These are phyloP conservation scores for Entelurus aequoreus DNA, from an alignment of 2,113 vertebrate species.

Conservation along the genomic window DNA sequence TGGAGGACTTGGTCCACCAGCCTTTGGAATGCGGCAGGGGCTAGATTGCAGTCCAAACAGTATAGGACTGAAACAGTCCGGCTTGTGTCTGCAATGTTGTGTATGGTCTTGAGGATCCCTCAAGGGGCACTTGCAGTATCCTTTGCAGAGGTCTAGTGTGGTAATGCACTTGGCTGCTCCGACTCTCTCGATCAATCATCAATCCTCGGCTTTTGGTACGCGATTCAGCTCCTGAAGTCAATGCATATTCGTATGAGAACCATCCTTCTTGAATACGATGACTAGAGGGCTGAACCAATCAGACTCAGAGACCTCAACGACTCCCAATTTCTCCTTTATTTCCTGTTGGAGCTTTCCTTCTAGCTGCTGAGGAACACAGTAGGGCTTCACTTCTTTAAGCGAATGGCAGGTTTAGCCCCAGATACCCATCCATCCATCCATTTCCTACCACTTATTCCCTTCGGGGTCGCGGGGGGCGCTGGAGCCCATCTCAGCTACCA, in stretches of 20 bases:
- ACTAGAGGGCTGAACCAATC: background rate
- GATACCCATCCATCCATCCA: too few species aligned
- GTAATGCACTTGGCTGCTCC: background rate
- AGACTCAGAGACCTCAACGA: background rate
- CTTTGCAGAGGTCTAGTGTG: background rate
- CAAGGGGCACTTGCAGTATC: background rate
- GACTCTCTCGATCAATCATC: background rate
- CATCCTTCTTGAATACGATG: background rate
- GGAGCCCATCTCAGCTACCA: too few species aligned
- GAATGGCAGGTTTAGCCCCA: too few species aligned
- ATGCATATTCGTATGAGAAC: background rate
- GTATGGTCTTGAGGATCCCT: background rate
- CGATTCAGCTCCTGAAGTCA: background rate
- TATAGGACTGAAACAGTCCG: background rate
- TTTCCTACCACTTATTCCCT: too few species aligned
- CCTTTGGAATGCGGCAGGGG: background rate
- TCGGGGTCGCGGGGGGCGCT: too few species aligned
- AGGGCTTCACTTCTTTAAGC: background rate
- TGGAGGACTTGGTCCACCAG: background rate
- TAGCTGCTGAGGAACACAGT: background rate
- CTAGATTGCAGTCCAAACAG: background rate
- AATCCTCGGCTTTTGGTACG: background rate
- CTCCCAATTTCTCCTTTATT: background rate
- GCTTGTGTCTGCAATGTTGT: background rate
- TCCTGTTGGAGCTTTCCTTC: background rate